phyloP scores from a whole-genome alignment of 2,113 vertebrate genomes.

The Caranx ignobilis region DNA sequence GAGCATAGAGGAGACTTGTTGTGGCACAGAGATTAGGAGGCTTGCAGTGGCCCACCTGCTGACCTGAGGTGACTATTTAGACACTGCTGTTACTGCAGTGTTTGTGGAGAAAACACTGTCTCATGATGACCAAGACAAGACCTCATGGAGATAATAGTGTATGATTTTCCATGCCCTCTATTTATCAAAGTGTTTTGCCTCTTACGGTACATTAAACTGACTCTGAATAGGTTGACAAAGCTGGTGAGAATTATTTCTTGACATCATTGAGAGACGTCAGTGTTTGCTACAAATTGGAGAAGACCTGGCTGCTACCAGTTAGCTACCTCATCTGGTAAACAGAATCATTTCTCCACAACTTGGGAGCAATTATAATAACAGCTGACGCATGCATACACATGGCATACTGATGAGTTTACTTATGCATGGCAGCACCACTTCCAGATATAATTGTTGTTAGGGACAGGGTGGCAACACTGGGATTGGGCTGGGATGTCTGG shows the following conservation, averaged over 20 bases:
- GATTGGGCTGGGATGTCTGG: constrained; percentile 15
- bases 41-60: constrained; percentile 22
- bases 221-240: background rate
- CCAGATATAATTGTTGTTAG: constrained; percentile 29
- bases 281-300: background rate
- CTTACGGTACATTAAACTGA: background rate
- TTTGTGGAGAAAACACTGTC: constrained; percentile 7
- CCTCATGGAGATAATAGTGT: background rate
- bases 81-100: background rate
- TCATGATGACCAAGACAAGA: background rate
- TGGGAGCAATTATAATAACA: constrained; percentile 41
- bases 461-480: constrained; percentile 13
- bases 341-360: constrained; percentile 34
- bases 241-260: background rate
- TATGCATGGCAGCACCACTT: constrained; percentile 35
- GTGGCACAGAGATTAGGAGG: constrained; percentile 51
- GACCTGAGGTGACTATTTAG: constrained; percentile 18
- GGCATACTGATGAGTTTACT: constrained; percentile 46
- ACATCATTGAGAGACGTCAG: background rate
- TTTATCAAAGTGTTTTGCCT: background rate
- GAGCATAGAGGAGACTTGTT: constrained; percentile 51
- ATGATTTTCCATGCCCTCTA: background rate
- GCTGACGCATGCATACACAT: constrained; percentile 51
- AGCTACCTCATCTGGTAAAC: constrained; percentile 18
- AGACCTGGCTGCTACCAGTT: background rate